These are phyloP conservation scores for Acanthosepion pharaonis DNA, from an alignment of 2,888 invertebrate genomes.

Conservation along the genomic window DNA sequence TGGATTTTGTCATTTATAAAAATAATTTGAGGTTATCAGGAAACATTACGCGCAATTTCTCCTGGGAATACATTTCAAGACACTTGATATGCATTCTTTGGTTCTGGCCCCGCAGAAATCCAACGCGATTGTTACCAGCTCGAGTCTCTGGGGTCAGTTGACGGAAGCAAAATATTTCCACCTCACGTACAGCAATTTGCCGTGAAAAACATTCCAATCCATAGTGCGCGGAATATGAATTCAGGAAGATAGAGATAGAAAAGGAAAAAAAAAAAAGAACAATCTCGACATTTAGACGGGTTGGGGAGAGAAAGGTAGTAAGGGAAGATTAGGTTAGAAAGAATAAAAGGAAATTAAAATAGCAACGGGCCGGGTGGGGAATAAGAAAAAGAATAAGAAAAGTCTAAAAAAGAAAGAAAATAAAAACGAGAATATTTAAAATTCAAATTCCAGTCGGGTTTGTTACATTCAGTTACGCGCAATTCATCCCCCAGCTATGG, in stretches of 20 bases:
- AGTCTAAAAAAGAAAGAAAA: no score
- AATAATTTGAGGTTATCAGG: background rate
- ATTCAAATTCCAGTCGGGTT: no score
- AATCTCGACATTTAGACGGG: no score
- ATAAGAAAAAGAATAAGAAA: no score
- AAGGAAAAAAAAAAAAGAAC: background rate
- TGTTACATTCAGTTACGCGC: no score
- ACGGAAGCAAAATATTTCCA: background rate
- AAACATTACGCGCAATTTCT: background rate
- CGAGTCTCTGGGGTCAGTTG: background rate
- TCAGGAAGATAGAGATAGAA: background rate
- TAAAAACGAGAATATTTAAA: no score
- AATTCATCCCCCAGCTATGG: no score
- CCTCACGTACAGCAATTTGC: background rate
- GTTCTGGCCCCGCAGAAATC: background rate
- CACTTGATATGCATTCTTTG: constrained; percentile 17
- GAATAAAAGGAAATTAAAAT: no score
- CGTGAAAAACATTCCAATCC: background rate
- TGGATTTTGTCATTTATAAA: background rate
- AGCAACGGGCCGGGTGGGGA: no score
- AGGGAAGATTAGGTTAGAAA: fast-evolving
- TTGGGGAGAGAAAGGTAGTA: no score
- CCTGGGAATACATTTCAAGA: background rate
- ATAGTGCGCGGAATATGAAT: background rate
- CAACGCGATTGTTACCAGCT: background rate